Evolutionary conservation across 2,113 vertebrate species (phyloP), one percentile per base, ranked within the genome.

Genomic region (Oceanodroma tethys): DNA sequence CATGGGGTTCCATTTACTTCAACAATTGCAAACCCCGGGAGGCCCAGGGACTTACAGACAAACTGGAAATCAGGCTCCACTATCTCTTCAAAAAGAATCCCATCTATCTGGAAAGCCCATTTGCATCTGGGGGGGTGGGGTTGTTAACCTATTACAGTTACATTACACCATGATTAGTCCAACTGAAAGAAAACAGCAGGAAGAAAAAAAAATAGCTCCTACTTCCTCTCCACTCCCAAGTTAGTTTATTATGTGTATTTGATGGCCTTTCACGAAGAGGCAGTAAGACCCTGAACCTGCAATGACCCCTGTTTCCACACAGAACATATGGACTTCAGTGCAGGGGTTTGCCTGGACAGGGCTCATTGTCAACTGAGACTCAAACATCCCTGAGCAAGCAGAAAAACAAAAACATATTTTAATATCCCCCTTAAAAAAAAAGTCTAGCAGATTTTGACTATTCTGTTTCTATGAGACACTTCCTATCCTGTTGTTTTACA

Each of bases 171-270:
- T 21, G 76, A 95, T 92, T 79, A 93, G 48, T 42, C 62, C 74
- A 73, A 71, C 58, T 73, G 74, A 89, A 96, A 95, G 86, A 95
- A 96, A 89, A 80, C 42, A 90, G 66, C 84, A 96, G 78, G 83
- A 91, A 90, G 32, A n/a, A 47, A 60, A 79, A 86, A 65, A 74
- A 88, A 80, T 3, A 85, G 36, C 53, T 86, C 38, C 79, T 80
- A 83, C 66, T 94, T 95, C 90, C 93, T 92, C 58, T 90, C 62
- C 67, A 45, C 81, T 95, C 90, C 71, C 92, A 86, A 88, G 93
- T 90, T 85, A 95, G 93, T 96, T 97, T 90, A 87, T 93, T 85
- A 85, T 62, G 78, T 94, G 74, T 18, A 95, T 96, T 96, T 95
- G 97, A 97, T 76, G 75, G 81, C 81, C 78, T 84, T 94, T 97